phyloP scores from a whole-genome alignment of 1,140 invertebrate species.

The Propsilocerus akamusi region DNA sequence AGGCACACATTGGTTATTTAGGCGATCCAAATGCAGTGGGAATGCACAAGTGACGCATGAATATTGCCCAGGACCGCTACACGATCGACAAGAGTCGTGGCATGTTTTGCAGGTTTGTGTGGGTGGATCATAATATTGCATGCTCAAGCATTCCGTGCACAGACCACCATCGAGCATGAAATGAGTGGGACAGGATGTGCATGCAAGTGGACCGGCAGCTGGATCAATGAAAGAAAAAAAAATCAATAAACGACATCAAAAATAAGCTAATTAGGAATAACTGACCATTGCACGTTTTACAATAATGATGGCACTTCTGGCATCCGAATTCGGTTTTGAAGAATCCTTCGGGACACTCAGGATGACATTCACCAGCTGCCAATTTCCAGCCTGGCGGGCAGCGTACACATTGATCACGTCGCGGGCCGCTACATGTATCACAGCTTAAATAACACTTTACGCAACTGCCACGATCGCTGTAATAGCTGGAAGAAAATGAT shows the following conservation, averaged over 20 bases:
- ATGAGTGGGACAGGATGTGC: constrained; percentile 47
- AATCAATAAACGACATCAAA: background rate
- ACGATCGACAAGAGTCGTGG: constrained; percentile 44
- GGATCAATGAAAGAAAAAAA: constrained; percentile 7
- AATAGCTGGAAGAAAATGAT: constrained; percentile 37
- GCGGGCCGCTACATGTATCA: constrained; percentile 58
- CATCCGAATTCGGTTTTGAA: constrained; percentile 61
- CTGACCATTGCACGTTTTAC: constrained; percentile 55
- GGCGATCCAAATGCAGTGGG: constrained; percentile 39
- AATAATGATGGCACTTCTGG: constrained; percentile 69
- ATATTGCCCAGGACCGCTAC: constrained; percentile 46
- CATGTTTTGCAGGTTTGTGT: constrained; percentile 46
- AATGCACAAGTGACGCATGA: constrained; percentile 44
- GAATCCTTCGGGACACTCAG: constrained; percentile 66
- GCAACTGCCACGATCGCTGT: constrained; percentile 62
- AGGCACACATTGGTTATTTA: constrained; percentile 53
- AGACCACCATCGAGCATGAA: constrained; percentile 53
- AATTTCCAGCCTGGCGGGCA: constrained; percentile 60
- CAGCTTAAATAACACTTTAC: constrained; percentile 67
- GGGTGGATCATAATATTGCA: constrained; percentile 49
- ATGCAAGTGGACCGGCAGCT: constrained; percentile 50
- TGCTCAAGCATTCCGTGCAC: constrained; percentile 50
- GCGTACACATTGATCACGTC: constrained; percentile 62
- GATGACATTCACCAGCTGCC: constrained; percentile 60
- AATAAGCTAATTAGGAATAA: constrained; percentile 10